Base-by-base conservation (phyloP, 2,888 invertebrate genomes). In the Volucella inanis region DNA sequence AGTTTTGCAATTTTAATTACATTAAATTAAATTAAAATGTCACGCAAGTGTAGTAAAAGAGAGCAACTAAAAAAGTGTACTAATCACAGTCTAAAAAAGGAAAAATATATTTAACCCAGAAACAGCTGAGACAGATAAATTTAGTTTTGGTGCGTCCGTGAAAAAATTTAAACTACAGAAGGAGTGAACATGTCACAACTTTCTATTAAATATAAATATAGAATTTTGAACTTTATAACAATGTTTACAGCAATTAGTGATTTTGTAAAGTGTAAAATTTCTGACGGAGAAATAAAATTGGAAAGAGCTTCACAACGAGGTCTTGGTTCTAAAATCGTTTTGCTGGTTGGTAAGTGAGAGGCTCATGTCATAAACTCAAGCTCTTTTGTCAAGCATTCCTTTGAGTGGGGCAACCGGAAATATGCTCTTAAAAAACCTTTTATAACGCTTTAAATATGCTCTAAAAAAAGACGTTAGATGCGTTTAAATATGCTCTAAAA, bases 301-400 rank as follows among this genome's bases (percentile, higher is more conserved):
- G 64, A 84, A 87, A 87, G 86, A 14, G 83, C 80, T 43, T 77
- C 75, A 68, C 64, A 78, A 71, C 88, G 88, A 50, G 87, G 88
- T 85, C 88, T 89, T 68, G 88, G 87, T 67, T 89, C 88, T 80
- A 88, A 88, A 87, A 88, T 89, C 68, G 75, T 87, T 81, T 11
- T 88, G 11, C 15, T 86, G 41, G 88, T 87, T 87, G 87, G 87
- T 80, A 87, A 87, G 22, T 88, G 88, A 79, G 49, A 10, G 18
- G 38, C 22, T 80, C 85, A 79, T 80, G 59, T 2, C 38, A 57
- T 88, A 85, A 85, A 85, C 64, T 88, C 88, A 52, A 38, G 88
- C 59, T 12, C 45, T 18, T 47, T 65, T 55, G 59, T 72, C 45
- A 22, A 38, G 15, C 43, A 62, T 43, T 61, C 78, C 8, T 78